Evolutionary conservation across 2,888 invertebrate species (phyloP), one percentile per base, ranked within the genome.

Genomic region (Neocrepidodera transversa): DNA sequence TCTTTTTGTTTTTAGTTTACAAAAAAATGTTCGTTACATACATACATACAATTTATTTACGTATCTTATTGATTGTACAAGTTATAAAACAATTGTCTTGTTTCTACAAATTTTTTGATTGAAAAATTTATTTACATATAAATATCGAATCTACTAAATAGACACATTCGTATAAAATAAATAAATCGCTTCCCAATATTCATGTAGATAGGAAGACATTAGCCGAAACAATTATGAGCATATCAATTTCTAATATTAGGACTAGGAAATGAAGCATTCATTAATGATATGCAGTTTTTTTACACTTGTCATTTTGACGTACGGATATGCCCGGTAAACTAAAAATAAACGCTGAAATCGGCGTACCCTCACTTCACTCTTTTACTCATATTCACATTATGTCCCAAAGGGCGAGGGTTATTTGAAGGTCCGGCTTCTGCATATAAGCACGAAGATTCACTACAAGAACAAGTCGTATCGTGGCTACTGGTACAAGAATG

Each of bases 401-500:
- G 74, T 7, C 68, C 66, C 50, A 71, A 62, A 16, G 73, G 68
- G 38, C 71, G 58, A 5, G 67, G 67, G 45, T 72, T 71, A 47
- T 60, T 69, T 32, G 78, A 76, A 11, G 78, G 78, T 32, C 82
- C 83, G 18, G 85, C 84, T 74, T 86, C 86, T 1, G 85, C 85
- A 69, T 86, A 86, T 54, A 86, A 76, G 68, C 85, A 86, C 43
- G 85, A 85, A 13, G 85, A 85, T 70, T 86, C 86, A 72, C 85
- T 85, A 76, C 86, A 86, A 23, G 86, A 86, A 74, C 86, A 86
- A 50, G 82, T 82, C 1, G 85, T 86, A 68, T 86, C 86, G 67
- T 81, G 81, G 63, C 80, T 80, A 60, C 80, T 73, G 73, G 81
- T 66, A 79, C 83, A 78, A 74, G 84, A 78, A 66, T 80, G 79